A percentile compares a stretch with the other conserved stretches of the same genome.
These are phyloP conservation scores for Ichneumon xanthorius DNA, from an alignment of 2,888 invertebrate genomes.

Conservation along the genomic window DNA sequence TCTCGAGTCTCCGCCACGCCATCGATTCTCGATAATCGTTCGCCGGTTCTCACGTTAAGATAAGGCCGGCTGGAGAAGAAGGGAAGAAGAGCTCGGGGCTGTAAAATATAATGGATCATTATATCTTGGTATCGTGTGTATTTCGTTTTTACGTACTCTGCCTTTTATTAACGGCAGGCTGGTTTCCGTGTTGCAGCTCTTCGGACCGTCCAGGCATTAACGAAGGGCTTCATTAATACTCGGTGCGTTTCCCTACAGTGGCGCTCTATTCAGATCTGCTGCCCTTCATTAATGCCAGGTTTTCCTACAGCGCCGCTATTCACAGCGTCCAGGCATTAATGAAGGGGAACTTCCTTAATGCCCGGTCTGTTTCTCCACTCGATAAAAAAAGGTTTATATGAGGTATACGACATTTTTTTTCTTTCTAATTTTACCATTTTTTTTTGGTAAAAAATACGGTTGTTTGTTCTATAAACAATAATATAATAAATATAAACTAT, in stretches of 20 bases:
- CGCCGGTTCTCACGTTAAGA: slow-evolving; percentile 7
- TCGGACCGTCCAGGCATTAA: background rate
- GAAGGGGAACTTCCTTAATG: background rate
- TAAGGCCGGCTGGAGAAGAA: background rate
- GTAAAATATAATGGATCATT: background rate
- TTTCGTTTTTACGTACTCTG: background rate
- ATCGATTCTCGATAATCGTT: slow-evolving; percentile 64
- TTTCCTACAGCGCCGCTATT: background rate
- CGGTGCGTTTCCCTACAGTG: background rate
- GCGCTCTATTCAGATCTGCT: background rate
- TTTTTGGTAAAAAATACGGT: too few relatives aligned
- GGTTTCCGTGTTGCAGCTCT: background rate
- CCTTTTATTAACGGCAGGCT: background rate
- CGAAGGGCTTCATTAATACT: background rate
- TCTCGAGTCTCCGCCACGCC: background rate
- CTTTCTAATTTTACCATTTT: background rate
- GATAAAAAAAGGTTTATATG: background rate
- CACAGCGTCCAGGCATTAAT: background rate
- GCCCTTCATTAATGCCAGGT: background rate
- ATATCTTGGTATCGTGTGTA: background rate
- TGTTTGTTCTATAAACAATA: too few relatives aligned
- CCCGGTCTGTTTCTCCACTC: background rate
- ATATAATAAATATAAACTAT: too few relatives aligned
- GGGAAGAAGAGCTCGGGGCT: background rate
- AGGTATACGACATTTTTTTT: background rate